Evolutionary conservation across 2,888 invertebrate species (phyloP).

Genomic region (Polyommatus icarus): DNA sequence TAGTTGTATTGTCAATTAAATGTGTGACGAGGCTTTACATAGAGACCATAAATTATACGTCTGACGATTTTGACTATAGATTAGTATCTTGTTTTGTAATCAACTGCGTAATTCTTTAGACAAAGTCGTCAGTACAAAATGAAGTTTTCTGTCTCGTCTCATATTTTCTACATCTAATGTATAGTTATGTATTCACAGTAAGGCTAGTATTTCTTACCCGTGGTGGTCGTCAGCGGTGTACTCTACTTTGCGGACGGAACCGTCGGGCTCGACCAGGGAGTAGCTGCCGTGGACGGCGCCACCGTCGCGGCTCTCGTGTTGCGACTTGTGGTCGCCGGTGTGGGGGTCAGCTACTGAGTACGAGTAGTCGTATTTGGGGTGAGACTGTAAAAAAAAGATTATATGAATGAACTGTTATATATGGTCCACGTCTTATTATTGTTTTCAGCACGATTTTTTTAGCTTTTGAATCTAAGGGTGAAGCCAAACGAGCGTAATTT

Average conservation of each 20-base stretch:
- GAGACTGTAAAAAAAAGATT: constrained; percentile 70
- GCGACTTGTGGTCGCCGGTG: constrained; percentile 83
- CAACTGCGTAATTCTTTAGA: no score
- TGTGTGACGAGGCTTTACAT: no score
- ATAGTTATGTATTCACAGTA: not conserved
- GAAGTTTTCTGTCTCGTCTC: no score
- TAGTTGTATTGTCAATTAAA: not conserved
- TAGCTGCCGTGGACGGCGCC: constrained; percentile 84
- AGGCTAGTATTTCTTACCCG: constrained; percentile 63
- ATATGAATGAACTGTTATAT: no score
- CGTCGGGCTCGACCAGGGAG: constrained; percentile 82
- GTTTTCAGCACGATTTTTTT: no score
- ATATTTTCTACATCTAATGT: not conserved
- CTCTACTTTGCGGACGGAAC: constrained; percentile 82
- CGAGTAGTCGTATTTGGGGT: constrained; percentile 82
- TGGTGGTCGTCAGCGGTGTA: constrained; percentile 82
- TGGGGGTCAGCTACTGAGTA: constrained; percentile 82
- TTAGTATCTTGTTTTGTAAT: no score
- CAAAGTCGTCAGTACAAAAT: no score
- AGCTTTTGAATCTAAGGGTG: no score
- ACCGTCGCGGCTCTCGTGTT: constrained; percentile 82
- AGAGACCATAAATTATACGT: no score
- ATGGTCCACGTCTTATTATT: no score
- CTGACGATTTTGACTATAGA: no score
- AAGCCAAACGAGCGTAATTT: no score